Percentiles rank a stretch among this genome's conserved stretches.
These are phyloP conservation scores for Notothenia rossii DNA, from an alignment of 2,113 vertebrate species.

Conservation along the genomic window DNA sequence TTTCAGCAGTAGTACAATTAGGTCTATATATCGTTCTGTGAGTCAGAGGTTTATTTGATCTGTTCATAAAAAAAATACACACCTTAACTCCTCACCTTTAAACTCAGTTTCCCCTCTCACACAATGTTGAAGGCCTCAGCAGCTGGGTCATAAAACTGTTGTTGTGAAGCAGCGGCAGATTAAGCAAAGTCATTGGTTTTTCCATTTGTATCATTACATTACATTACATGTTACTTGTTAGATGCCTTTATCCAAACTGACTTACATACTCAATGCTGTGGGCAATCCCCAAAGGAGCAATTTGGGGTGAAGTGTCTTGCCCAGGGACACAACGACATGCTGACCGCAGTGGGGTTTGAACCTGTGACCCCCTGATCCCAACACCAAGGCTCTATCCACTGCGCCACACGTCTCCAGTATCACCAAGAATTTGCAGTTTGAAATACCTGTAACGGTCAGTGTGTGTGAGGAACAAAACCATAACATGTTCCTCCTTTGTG, in stretches of 20 bases:
- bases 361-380: too few species aligned
- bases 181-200: background rate
- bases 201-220: background rate
- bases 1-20: background rate
- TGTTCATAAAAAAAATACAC: background rate
- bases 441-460: background rate
- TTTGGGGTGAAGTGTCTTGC: too few species aligned
- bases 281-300: too few species aligned
- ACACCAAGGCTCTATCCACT: too few species aligned
- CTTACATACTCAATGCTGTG: too few species aligned
- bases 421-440: background rate
- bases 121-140: background rate
- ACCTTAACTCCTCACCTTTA: background rate
- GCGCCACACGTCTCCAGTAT: too few species aligned
- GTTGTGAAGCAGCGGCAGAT: background rate
- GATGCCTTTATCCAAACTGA: too few species aligned
- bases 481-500: background rate
- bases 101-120: background rate
- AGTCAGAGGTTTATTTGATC: background rate
- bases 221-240: too few species aligned
- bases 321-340: too few species aligned
- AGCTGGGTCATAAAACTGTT: slow-evolving; percentile 2
- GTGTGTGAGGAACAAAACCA: background rate
- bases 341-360: too few species aligned
- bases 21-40: background rate